phyloP scores from a whole-genome alignment of 2,888 invertebrate genomes.

The Spodoptera picta region DNA sequence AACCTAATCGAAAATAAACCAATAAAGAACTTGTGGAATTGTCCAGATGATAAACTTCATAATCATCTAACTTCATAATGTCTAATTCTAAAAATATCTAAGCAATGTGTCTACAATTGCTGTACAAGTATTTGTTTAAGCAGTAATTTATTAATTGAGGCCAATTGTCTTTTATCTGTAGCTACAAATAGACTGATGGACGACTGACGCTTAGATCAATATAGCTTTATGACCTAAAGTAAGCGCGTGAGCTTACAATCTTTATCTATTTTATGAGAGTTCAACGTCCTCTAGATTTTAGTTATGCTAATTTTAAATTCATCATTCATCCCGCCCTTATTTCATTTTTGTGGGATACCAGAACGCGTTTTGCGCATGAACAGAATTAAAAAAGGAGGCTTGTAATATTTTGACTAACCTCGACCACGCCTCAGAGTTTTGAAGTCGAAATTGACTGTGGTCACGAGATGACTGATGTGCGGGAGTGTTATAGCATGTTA shows the following conservation, averaged over 20 bases:
- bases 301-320: too few relatives aligned
- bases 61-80: neutral
- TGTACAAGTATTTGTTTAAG: conserved; percentile 39
- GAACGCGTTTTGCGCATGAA: too few relatives aligned
- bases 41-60: conserved; percentile 1
- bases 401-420: too few relatives aligned
- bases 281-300: neutral
- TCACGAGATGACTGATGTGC: too few relatives aligned
- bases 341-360: too few relatives aligned
- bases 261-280: neutral
- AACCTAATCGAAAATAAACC: neutral
- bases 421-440: too few relatives aligned
- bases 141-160: conserved; percentile 47
- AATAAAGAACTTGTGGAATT: neutral
- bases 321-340: too few relatives aligned
- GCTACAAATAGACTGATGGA: conserved; percentile 10
- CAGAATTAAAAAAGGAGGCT: neutral
- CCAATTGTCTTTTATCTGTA: conserved; percentile 32
- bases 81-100: conserved; percentile 4
- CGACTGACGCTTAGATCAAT: conserved; percentile 18
- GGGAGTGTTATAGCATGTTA: too few relatives aligned
- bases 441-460: too few relatives aligned
- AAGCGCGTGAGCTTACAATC: neutral
- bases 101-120: conserved; percentile 7
- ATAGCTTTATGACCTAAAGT: conserved; percentile 14